Percentiles rank a stretch among this genome's conserved stretches.
Conservation (phyloP, 1,140 invertebrate species). For the Drosophila dunni region DNA sequence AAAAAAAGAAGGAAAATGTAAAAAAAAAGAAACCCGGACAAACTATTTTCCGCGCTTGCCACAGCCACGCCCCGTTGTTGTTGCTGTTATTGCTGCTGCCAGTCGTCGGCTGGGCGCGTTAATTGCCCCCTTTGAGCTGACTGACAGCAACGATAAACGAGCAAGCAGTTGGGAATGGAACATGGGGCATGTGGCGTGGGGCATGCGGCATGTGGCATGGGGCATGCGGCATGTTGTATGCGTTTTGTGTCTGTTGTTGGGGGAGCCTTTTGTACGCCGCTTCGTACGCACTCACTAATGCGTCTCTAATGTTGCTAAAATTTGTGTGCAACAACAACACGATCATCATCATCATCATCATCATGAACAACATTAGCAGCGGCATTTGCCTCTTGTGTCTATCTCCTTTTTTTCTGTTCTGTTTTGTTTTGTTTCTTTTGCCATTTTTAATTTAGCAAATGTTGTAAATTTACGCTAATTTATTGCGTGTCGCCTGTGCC, state of each 20-base stretch:
- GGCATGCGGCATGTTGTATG: conserved; percentile 12
- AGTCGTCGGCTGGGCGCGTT: conserved; percentile 61
- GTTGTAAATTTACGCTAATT: conserved; percentile 83
- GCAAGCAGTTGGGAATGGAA: conserved; percentile 66
- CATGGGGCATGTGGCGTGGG: conserved; percentile 14
- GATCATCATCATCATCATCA: conserved; percentile 46
- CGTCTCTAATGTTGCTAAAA: conserved; percentile 66
- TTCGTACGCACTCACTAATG: conserved; percentile 32
- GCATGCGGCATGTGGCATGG: conserved; percentile 19
- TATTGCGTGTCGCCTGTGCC: conserved; percentile 79
- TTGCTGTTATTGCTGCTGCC: conserved; percentile 16
- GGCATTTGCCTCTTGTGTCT: neutral
- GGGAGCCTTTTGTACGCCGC: conserved; percentile 17
- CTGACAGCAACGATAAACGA: conserved; percentile 81
- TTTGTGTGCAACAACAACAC: conserved; percentile 41
- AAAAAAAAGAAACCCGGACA: conserved; percentile 5
- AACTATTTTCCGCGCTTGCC: conserved; percentile 43
- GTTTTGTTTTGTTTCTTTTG: conserved; percentile 45
- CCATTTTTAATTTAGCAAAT: conserved; percentile 83
- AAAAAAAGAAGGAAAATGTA: too few species aligned
- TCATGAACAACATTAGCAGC: neutral
- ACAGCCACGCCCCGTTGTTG: conserved; percentile 21
- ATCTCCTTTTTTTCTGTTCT: too few species aligned
- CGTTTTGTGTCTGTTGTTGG: conserved; percentile 6
- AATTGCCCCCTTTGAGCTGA: conserved; percentile 82